Evolutionary conservation across 2,888 invertebrate species (phyloP), one percentile per base, ranked within the genome.

Genomic region (Dryadula phaetusa): DNA sequence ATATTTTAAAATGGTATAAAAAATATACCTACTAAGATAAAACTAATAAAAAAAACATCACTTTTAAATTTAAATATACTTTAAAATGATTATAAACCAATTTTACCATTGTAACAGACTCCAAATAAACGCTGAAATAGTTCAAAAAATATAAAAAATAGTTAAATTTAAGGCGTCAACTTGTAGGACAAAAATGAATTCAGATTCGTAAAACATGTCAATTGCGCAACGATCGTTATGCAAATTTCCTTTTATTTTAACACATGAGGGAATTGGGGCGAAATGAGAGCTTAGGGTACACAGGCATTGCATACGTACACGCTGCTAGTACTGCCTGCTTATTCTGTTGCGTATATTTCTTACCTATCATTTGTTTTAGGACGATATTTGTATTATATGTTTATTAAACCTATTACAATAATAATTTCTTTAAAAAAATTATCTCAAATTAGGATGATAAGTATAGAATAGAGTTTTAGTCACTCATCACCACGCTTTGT

Each of bases 241-340:
- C 46, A 44, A 60, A 60, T 44, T 46, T 60, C 44, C 60, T 60
- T 60, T 28, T 60, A 60, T 60, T 60, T 60, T 60, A 60, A 60
- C 44, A 60, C 60, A 46, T 32, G 60, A 42, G 18, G 44, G 60
- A 60, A 60, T 60, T 60, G 60, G 60, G 60, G 60, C 60, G 60
- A 60, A 60, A 60, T 32, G 44, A 60, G 60, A 14, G 60, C 16
- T 46, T 10, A 60, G 44, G 32, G 46, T 18, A 20, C 46, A 46
- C 28, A 58, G 60, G 40, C 46, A 32, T 32, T 60, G 60, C 42
- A 32, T 32, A 46, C 20, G 28, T 60, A 46, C 28, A 60, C 20
- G 12, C 18, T 28, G 44, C 28, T 44, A 20, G 28, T 44, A 28
- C 18, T 44, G 22, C 12, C 7, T 25, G 25, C 42, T 42, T 16